Conservation (phyloP, 2,113 vertebrate genomes). For the Grus americana region DNA sequence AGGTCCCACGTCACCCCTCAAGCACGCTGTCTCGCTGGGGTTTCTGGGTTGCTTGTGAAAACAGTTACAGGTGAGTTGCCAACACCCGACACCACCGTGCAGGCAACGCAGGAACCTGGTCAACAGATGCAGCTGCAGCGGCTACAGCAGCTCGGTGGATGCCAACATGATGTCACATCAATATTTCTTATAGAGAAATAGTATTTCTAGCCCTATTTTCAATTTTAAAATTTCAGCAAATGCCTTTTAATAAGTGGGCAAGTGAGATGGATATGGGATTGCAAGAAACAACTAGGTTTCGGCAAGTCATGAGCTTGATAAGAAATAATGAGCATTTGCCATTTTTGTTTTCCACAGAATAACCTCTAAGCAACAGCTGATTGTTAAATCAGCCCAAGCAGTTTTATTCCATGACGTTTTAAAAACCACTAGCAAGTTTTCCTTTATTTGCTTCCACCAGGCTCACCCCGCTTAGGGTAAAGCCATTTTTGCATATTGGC, state of each 20-base stretch:
- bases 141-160: not conserved
- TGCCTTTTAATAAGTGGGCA: not conserved
- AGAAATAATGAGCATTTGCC: not conserved
- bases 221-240: not conserved
- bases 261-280: not conserved
- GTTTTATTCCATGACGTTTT: not conserved
- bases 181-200: not conserved
- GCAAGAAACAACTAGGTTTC: not conserved
- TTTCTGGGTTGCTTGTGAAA: not conserved
- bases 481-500: not conserved
- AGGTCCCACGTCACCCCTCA: not conserved
- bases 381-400: not conserved
- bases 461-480: not conserved
- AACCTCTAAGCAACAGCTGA: not conserved
- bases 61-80: not conserved
- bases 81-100: not conserved
- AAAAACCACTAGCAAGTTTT: not conserved
- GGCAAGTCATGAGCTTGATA: not conserved
- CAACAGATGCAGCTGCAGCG: not conserved
- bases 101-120: not conserved
- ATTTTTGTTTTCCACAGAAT: not conserved
- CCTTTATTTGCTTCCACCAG: not conserved
- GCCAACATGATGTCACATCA: too few species aligned
- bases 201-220: not conserved
- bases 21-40: rapidly evolving